Evolutionary conservation across 2,113 vertebrate species (phyloP).

Genomic region (Ailurus styani): DNA sequence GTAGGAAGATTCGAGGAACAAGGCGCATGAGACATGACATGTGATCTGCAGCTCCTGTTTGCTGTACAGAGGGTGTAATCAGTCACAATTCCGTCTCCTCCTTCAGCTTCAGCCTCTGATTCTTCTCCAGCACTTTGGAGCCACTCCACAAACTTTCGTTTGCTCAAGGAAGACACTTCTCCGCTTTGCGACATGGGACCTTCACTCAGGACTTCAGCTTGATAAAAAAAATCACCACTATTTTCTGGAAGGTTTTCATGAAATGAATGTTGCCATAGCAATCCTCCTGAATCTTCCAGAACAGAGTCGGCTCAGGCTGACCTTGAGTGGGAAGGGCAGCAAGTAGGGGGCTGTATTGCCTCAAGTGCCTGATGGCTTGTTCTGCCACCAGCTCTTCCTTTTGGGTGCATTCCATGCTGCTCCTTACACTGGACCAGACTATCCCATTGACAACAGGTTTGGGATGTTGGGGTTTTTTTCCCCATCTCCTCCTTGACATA

Average conservation of each 20-base stretch:
- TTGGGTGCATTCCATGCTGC: conserved; percentile 97
- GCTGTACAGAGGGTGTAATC: too few relatives aligned
- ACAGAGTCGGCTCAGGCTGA: conserved; percentile 96
- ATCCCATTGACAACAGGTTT: conserved; percentile 93
- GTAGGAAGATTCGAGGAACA: conserved; percentile 86
- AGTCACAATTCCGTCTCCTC: conserved; percentile 74
- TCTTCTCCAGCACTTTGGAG: conserved; percentile 98
- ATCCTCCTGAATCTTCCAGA: conserved; percentile 99
- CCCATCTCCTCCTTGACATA: conserved; percentile 98
- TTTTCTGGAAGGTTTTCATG: conserved; percentile 99
- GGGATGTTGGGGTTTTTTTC: conserved; percentile 89
- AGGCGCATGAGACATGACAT: conserved; percentile 83
- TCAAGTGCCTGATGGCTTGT: conserved; percentile 99
- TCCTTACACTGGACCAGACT: conserved; percentile 97
- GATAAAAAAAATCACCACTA: conserved; percentile 99
- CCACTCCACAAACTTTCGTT: conserved; percentile 99
- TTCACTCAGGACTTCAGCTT: conserved; percentile 98
- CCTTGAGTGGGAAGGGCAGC: conserved; percentile 98
- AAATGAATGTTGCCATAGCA: conserved; percentile 99
- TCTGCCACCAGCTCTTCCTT: conserved; percentile 99
- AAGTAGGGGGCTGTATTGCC: conserved; percentile 99
- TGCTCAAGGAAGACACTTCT: conserved; percentile 98
- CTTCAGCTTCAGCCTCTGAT: conserved; percentile 96
- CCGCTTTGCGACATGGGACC: conserved; percentile 95
- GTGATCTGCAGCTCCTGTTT: conserved; percentile 91